Evolutionary conservation across 2,797 vertebrate species (phyloP), one percentile per base, ranked within the genome.

Genomic region (Oceanodroma leucorhoa): DNA sequence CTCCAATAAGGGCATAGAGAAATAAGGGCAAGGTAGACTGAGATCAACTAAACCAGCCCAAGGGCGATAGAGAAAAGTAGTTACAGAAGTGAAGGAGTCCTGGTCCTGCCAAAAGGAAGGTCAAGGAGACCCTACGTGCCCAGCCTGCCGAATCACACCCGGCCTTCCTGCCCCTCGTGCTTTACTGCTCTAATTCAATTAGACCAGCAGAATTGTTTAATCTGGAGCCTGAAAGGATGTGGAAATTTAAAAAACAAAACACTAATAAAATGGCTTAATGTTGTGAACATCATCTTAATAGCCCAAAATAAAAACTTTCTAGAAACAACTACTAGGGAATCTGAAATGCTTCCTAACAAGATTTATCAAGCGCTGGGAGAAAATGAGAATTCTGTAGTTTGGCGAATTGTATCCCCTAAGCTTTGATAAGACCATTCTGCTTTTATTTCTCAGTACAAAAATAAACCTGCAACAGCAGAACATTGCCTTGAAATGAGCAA

Each of bases 91-190:
- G 22, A 14, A 66, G 58, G 20, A n/a, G 46, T 21, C 14, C 38
- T 62, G 41, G 29, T 82, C 23, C 71, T 32, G 32, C 20, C 54
- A 17, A 23, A 66, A 27, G 7, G 10, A 36, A 69, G 21, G 34
- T 30, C 6, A 6, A 22, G 62, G 45, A 43, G 7, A 19, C 41
- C 29, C 41, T 18, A 9, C 41, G 8, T 34, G 11, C 54, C 38
- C 70, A 67, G 30, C 17, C 38, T 19, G 16, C 27, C 12, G n/a
- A 26, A 26, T 36, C 41, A 13, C 46, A n/a, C 11, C 34, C 5
- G 1, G 10, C 21, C 15, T 16, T 34, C 61, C 67, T 6, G 1
- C 14, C 24, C 21, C 15, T 8, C 5, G 36, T 5, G 7, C 10
- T 15, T 30, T 1, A 24, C 14, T 36, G 14, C 27, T 41, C 48